phyloP scores from a whole-genome alignment of 2,888 invertebrate species.

The Lordiphosa andalusiaca region DNA sequence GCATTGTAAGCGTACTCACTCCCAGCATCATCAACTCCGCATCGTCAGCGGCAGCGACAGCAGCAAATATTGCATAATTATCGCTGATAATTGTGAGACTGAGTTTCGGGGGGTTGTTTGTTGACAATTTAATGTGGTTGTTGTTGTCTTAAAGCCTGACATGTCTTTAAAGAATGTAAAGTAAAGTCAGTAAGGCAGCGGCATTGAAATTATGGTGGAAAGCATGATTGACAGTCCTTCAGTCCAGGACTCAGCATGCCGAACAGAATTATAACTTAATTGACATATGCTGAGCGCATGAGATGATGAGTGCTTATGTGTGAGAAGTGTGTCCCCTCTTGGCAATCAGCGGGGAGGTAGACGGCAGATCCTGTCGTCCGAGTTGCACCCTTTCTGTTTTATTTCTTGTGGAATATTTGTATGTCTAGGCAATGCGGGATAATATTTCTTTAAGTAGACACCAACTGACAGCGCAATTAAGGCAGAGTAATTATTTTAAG shows the following conservation, averaged over 20 bases:
- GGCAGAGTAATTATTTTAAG: slow-evolving; percentile 74
- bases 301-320: neutral
- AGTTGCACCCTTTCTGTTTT: slow-evolving; percentile 12
- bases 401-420: slow-evolving; percentile 39
- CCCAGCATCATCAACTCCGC: slow-evolving; percentile 23
- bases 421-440: slow-evolving; percentile 55
- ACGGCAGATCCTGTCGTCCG: neutral
- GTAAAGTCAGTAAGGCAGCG: slow-evolving; percentile 68
- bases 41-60: slow-evolving; percentile 14
- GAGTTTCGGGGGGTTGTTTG: slow-evolving; percentile 54
- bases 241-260: slow-evolving; percentile 53
- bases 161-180: slow-evolving; percentile 40
- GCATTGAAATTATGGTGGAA: slow-evolving; percentile 25
- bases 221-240: slow-evolving; percentile 69
- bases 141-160: slow-evolving; percentile 64
- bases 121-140: slow-evolving; percentile 63
- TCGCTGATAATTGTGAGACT: slow-evolving; percentile 59
- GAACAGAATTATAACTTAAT: slow-evolving; percentile 73
- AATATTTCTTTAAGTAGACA: slow-evolving; percentile 74
- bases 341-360: slow-evolving; percentile 37
- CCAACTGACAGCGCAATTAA: slow-evolving; percentile 76
- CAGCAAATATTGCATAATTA: slow-evolving; percentile 67
- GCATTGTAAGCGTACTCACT: slow-evolving; percentile 25
- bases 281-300: slow-evolving; percentile 65
- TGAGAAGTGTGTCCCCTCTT: no score